These are phyloP conservation scores for Teleopsis dalmanni DNA, from an alignment of 1,140 invertebrate genomes.

Conservation along the genomic window DNA sequence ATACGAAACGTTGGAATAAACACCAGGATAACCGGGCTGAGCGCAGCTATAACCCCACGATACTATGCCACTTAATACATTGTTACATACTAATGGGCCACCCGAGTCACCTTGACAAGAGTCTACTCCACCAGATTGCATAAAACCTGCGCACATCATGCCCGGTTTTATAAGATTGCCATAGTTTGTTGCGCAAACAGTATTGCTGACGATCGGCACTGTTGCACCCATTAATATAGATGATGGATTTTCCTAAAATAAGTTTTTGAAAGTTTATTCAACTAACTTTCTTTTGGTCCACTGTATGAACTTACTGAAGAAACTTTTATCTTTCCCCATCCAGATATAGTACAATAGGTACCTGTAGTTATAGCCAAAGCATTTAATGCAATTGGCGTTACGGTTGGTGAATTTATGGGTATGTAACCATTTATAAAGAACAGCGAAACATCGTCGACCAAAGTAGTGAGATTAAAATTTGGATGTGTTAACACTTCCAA, in stretches of 20 bases:
- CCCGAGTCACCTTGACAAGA: slow-evolving; percentile 42
- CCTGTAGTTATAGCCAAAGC: neutral
- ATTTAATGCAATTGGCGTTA: slow-evolving; percentile 18
- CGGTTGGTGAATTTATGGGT: slow-evolving; percentile 14
- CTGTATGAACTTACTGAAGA: neutral
- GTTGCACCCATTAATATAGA: slow-evolving; percentile 14
- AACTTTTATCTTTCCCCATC: slow-evolving; percentile 23
- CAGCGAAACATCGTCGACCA: slow-evolving; percentile 25
- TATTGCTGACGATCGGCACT: slow-evolving; percentile 17
- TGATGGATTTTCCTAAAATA: slow-evolving; percentile 10
- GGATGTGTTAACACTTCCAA: slow-evolving; percentile 20
- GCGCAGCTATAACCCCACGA: slow-evolving; percentile 56
- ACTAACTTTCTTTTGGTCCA: neutral
- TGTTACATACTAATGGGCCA: slow-evolving; percentile 28
- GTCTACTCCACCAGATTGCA: slow-evolving; percentile 21
- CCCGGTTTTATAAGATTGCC: neutral
- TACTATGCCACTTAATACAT: slow-evolving; percentile 46
- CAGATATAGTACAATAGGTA: slow-evolving; percentile 20
- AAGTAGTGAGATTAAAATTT: slow-evolving; percentile 8
- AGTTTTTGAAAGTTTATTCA: slow-evolving; percentile 6
- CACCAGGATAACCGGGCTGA: slow-evolving; percentile 48
- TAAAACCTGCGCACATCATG: slow-evolving; percentile 26
- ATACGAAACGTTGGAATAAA: slow-evolving; percentile 56
- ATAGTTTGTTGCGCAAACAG: slow-evolving; percentile 16
- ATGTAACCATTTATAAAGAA: slow-evolving; percentile 31